Evolutionary conservation across 2,888 invertebrate genomes (phyloP).

Genomic region (Luffia ferchaultella): DNA sequence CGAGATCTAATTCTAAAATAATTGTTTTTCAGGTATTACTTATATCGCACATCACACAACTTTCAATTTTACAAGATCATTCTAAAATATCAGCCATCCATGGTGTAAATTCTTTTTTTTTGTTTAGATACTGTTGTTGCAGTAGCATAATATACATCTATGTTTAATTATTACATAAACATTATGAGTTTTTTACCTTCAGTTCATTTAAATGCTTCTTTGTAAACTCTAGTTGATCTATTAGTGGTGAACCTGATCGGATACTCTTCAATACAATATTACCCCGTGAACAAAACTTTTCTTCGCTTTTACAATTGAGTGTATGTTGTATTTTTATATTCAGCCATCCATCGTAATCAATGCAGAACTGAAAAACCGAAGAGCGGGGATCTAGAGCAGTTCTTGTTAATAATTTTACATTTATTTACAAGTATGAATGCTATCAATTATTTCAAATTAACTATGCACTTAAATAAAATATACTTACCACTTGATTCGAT

Average conservation of each 20-base stretch:
- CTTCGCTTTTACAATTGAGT: constrained; percentile 53
- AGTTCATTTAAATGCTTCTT: constrained; percentile 63
- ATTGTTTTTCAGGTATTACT: background rate
- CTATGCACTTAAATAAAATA: background rate
- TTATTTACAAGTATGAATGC: background rate
- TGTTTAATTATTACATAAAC: background rate
- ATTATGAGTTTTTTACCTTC: constrained; percentile 38
- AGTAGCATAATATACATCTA: background rate
- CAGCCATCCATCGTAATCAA: constrained; percentile 80
- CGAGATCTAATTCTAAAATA: background rate
- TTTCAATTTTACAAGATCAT: background rate
- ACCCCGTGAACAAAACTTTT: constrained; percentile 71
- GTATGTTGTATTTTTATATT: constrained; percentile 76
- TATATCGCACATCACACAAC: background rate
- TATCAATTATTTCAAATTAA: background rate
- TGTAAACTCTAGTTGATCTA: constrained; percentile 69
- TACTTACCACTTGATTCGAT: background rate
- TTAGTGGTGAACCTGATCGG: constrained; percentile 68
- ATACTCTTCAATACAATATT: constrained; percentile 76
- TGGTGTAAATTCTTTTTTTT: background rate
- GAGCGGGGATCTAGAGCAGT: too few relatives aligned
- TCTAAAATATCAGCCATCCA: background rate
- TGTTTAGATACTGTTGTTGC: background rate
- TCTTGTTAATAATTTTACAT: background rate
- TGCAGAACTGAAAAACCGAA: constrained; percentile 35